Percentiles rank a stretch among this genome's conserved stretches.
These are phyloP conservation scores for Tenebrio molitor DNA, from an alignment of 1,140 invertebrate genomes.

Conservation along the genomic window DNA sequence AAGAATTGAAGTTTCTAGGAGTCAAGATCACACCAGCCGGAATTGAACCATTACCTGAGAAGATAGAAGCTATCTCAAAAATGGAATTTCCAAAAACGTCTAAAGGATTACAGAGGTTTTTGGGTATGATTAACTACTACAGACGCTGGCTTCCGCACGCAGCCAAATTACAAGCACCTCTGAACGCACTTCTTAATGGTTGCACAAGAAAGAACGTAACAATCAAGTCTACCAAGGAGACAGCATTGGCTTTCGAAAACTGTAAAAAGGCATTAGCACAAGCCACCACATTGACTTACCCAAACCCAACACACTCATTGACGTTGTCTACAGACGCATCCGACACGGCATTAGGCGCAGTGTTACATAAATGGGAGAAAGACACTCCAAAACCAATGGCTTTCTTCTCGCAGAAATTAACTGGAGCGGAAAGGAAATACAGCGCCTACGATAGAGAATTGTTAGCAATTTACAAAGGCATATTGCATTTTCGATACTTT, in stretches of 20 bases:
- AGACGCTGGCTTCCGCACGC: conserved; percentile 58
- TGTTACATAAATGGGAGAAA: conserved; percentile 61
- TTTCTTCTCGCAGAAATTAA: conserved; percentile 59
- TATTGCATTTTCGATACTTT: conserved; percentile 62
- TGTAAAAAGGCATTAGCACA: conserved; percentile 63
- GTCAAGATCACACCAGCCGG: conserved; percentile 57
- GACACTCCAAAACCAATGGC: conserved; percentile 50
- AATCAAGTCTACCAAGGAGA: conserved; percentile 60
- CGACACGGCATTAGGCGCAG: conserved; percentile 62
- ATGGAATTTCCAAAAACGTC: conserved; percentile 53
- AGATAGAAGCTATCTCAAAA: conserved; percentile 57
- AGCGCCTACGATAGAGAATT: conserved; percentile 62
- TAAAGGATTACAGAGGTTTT: conserved; percentile 57
- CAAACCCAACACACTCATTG: conserved; percentile 37
- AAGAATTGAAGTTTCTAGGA: conserved; percentile 59
- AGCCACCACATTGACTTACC: conserved; percentile 57
- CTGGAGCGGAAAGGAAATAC: conserved; percentile 53
- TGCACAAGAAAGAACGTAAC: conserved; percentile 34
- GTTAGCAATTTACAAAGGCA: conserved; percentile 59
- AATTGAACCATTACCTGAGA: conserved; percentile 58
- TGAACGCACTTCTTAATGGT: conserved; percentile 53
- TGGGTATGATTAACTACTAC: conserved; percentile 65
- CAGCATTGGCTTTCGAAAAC: conserved; percentile 62
- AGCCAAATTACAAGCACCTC: conserved; percentile 56
- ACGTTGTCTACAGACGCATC: conserved; percentile 63